Percentiles rank a stretch among this genome's conserved stretches.
phyloP scores from a whole-genome alignment of 2,888 invertebrate species.

The Sphinx pinastri region DNA sequence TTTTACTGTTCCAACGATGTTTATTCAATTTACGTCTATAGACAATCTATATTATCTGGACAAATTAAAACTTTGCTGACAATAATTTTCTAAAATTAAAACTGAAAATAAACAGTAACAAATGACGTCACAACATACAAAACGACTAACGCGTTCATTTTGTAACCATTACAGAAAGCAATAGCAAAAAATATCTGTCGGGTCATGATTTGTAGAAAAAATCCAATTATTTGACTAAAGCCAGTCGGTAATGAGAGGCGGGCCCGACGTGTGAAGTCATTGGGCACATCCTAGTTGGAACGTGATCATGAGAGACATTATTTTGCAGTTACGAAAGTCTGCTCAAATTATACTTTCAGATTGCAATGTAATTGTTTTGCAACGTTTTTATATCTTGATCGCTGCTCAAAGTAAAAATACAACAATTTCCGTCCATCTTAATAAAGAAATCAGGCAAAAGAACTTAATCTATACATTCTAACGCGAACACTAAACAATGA shows the following conservation, averaged over 20 bases:
- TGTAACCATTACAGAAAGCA: conserved; percentile 20
- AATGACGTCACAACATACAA: conserved; percentile 9
- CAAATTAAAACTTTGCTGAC: too few relatives aligned
- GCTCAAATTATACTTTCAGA: conserved; percentile 5
- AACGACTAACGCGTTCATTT: conserved; percentile 27
- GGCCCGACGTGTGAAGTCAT: conserved; percentile 35
- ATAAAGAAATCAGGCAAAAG: background rate
- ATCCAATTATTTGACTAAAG: conserved; percentile 42
- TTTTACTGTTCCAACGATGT: too few relatives aligned
- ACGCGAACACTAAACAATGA: background rate
- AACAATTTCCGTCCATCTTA: background rate
- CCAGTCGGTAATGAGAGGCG: conserved; percentile 33
- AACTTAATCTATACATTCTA: background rate
- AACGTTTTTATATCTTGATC: background rate
- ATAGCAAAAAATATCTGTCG: conserved; percentile 34
- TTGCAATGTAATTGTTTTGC: background rate
- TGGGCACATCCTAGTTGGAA: conserved; percentile 38
- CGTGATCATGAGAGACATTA: conserved; percentile 27
- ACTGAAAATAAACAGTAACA: background rate
- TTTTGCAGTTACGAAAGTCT: conserved; percentile 14
- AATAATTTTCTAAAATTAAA: background rate
- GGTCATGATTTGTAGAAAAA: conserved; percentile 44
- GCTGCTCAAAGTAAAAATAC: background rate
- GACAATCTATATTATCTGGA: too few relatives aligned
- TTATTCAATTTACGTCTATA: too few relatives aligned